Percentiles rank a stretch among this genome's conserved stretches.
These are phyloP conservation scores for Lepus timidus DNA, from an alignment of 2,113 vertebrate species.

Conservation along the genomic window DNA sequence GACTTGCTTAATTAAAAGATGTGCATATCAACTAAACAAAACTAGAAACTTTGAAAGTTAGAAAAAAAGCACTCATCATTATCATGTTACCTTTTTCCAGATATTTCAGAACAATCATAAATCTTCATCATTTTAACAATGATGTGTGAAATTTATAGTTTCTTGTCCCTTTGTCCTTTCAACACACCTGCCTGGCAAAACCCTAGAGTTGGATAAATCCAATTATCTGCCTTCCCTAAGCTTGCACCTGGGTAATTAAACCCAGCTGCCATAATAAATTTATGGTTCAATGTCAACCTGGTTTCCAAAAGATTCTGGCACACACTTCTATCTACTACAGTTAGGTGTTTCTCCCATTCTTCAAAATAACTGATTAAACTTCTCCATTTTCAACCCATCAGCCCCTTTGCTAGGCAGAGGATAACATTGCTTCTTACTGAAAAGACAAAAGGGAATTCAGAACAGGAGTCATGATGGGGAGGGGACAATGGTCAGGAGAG, in stretches of 20 bases:
- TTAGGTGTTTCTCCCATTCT: conserved; percentile 16
- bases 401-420: not conserved
- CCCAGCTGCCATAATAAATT: conserved; percentile 69
- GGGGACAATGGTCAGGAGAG: too few relatives aligned
- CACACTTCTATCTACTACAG: not conserved
- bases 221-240: conserved; percentile 62
- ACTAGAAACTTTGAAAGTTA: not conserved
- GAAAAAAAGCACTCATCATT: not conserved
- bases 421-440: not conserved
- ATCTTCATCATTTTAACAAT: conserved; percentile 11
- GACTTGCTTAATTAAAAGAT: not conserved
- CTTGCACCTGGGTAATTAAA: conserved; percentile 72
- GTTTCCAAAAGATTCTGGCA: conserved; percentile 57
- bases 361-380: conserved; percentile 45
- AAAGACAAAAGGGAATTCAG: not conserved
- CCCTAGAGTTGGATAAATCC: conserved; percentile 17
- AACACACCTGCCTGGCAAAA: conserved; percentile 65
- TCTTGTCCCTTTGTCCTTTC: conserved; percentile 52
- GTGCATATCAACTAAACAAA: not conserved
- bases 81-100: not conserved
- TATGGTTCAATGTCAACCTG: conserved; percentile 24
- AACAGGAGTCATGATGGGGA: too few relatives aligned
- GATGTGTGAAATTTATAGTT: conserved; percentile 5
- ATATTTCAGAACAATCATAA: not conserved
- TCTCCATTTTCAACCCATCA: not conserved